Evolutionary conservation across 1,140 invertebrate genomes (phyloP).

Genomic region (Acromyrmex charruanus): DNA sequence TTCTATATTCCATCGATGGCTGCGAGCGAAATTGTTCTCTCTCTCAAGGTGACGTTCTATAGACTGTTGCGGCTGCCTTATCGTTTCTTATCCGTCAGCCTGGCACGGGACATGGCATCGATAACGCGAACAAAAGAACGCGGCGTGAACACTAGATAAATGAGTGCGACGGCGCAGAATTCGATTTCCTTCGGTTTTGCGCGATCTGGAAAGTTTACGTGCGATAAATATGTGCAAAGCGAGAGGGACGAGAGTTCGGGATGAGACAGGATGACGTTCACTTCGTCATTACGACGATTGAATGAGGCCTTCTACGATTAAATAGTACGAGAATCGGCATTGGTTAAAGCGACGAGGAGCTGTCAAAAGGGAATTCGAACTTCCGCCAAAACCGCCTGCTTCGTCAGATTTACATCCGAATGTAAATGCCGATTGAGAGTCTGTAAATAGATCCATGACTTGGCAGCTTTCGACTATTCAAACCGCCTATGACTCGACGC

Average conservation of each 20-base stretch:
- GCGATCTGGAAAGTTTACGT: neutral
- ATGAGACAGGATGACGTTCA: neutral
- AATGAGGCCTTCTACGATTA: neutral
- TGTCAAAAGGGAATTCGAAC: neutral
- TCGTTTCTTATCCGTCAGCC: conserved; percentile 51
- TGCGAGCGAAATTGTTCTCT: conserved; percentile 46
- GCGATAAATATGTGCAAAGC: neutral
- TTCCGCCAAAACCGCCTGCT: conserved; percentile 27
- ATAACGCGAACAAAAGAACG: conserved; percentile 52
- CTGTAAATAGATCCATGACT: conserved; percentile 17
- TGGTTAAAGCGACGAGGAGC: conserved; percentile 27
- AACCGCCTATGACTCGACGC: neutral
- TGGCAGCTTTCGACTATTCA: conserved; percentile 19
- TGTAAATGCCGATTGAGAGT: conserved; percentile 12
- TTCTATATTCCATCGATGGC: conserved; percentile 43
- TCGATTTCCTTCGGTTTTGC: conserved; percentile 39
- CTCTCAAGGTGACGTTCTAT: conserved; percentile 29
- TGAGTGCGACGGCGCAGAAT: conserved; percentile 28
- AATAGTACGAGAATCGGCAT: conserved; percentile 12
- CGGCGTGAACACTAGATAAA: conserved; percentile 36
- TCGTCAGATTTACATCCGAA: conserved; percentile 39
- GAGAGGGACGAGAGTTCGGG: neutral
- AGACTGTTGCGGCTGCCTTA: neutral
- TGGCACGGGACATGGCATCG: neutral
- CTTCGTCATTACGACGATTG: conserved; percentile 40